Evolutionary conservation across 2,113 vertebrate genomes (phyloP).

Genomic region (Cnemophilus loriae): DNA sequence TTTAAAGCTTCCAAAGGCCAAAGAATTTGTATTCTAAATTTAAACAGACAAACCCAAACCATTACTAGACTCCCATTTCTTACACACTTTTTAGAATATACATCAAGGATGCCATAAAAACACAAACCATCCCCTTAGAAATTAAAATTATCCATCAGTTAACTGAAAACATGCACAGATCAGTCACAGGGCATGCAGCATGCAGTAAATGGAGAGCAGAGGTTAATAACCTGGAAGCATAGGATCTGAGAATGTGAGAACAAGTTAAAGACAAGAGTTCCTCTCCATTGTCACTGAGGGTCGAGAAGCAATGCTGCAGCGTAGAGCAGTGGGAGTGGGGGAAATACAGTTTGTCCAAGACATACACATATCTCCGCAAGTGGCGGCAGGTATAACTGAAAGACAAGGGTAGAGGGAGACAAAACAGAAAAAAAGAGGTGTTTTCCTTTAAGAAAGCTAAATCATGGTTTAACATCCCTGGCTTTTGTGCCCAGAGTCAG

Average conservation of each 20-base stretch:
- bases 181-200: slow-evolving; percentile 72
- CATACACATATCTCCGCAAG: slow-evolving; percentile 87
- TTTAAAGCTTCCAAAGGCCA: background rate
- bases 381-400: slow-evolving; percentile 87
- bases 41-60: background rate
- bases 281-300: slow-evolving; percentile 84
- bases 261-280: slow-evolving; percentile 84
- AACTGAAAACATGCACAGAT: slow-evolving; percentile 60
- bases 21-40: background rate
- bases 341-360: slow-evolving; percentile 84
- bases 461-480: slow-evolving; percentile 39
- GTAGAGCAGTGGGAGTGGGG: slow-evolving; percentile 79
- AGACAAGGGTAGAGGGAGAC: slow-evolving; percentile 78
- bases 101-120: background rate
- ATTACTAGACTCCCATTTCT: background rate
- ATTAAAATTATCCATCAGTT: background rate
- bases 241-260: slow-evolving; percentile 85
- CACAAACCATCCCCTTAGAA: background rate
- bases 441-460: slow-evolving; percentile 73
- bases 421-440: slow-evolving; percentile 67
- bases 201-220: slow-evolving; percentile 77
- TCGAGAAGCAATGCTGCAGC: slow-evolving; percentile 82
- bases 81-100: background rate
- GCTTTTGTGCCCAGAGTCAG: slow-evolving; percentile 34
- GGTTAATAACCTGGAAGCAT: slow-evolving; percentile 86